Conservation (phyloP, 2,888 invertebrate species). For the Tetragonisca angustula region DNA sequence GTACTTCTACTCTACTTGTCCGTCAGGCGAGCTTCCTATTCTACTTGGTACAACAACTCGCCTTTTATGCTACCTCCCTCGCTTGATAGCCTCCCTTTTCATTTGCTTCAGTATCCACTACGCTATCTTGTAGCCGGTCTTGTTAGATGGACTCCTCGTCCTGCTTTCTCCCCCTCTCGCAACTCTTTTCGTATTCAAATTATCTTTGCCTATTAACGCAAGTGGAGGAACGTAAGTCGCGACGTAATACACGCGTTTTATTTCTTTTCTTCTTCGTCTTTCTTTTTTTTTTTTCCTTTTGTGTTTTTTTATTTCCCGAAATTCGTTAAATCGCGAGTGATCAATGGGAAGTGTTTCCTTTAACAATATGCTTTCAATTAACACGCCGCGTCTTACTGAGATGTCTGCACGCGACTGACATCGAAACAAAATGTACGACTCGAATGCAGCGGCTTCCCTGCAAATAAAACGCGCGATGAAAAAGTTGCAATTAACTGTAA, state of each 20-base stretch:
- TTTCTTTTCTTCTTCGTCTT: too few relatives aligned
- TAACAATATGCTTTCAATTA: neutral
- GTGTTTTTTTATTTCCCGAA: too few relatives aligned
- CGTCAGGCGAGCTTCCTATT: neutral
- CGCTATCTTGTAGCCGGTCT: neutral
- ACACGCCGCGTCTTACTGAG: neutral
- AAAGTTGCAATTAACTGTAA: neutral
- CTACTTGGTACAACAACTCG: constrained; percentile 8
- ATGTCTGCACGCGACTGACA: neutral
- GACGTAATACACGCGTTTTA: neutral
- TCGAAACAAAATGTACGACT: neutral
- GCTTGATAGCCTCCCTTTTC: neutral
- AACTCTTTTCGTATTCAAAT: neutral
- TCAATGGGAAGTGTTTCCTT: neutral
- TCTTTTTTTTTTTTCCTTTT: too few relatives aligned
- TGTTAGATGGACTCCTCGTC: neutral
- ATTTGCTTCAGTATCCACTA: neutral
- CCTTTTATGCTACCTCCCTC: neutral
- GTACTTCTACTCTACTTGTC: neutral
- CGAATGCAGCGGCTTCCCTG: neutral
- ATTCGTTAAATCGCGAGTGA: neutral
- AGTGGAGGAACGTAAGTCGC: neutral
- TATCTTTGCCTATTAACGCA: neutral
- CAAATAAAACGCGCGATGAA: neutral
- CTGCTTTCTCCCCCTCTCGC: neutral